Conservation (phyloP, 2,113 vertebrate species). For the Boulengeromyrus knoepffleri region DNA sequence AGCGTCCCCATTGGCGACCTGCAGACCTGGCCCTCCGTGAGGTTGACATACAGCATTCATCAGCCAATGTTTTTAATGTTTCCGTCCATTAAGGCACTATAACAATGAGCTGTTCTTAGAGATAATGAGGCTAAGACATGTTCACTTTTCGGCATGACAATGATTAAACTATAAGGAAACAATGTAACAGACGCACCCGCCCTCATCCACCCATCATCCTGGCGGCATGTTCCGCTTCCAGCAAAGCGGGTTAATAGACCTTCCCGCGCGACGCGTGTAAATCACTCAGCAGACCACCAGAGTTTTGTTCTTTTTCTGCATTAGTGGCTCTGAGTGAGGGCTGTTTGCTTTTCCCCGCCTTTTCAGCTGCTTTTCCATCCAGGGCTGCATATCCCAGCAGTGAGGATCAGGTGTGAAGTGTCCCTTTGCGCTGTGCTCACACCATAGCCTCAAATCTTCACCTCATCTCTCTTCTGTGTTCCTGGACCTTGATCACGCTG, state of each 20-base stretch:
- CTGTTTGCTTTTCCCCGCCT: background rate
- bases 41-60: background rate
- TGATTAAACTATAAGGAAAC: slow-evolving; percentile 28
- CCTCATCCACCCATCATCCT: background rate
- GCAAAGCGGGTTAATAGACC: slow-evolving; percentile 9
- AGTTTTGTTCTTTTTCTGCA: background rate
- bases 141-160: slow-evolving; percentile 20
- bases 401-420: background rate
- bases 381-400: background rate
- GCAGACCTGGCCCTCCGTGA: background rate
- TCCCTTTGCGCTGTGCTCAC: slow-evolving; percentile 35
- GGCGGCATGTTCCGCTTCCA: background rate
- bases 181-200: slow-evolving; percentile 24
- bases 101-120: slow-evolving; percentile 15
- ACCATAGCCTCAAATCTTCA: slow-evolving; percentile 42
- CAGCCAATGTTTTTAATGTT: slow-evolving; percentile 13
- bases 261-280: slow-evolving; percentile 18
- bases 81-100: slow-evolving; percentile 22
- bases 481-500: slow-evolving; percentile 42
- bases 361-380: background rate
- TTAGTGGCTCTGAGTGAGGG: background rate
- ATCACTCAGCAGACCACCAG: slow-evolving; percentile 18
- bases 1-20: too few species aligned
- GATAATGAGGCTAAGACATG: background rate
- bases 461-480: slow-evolving; percentile 33